These are phyloP conservation scores for Epinephelus moara DNA, from an alignment of 2,113 vertebrate genomes.

Conservation along the genomic window DNA sequence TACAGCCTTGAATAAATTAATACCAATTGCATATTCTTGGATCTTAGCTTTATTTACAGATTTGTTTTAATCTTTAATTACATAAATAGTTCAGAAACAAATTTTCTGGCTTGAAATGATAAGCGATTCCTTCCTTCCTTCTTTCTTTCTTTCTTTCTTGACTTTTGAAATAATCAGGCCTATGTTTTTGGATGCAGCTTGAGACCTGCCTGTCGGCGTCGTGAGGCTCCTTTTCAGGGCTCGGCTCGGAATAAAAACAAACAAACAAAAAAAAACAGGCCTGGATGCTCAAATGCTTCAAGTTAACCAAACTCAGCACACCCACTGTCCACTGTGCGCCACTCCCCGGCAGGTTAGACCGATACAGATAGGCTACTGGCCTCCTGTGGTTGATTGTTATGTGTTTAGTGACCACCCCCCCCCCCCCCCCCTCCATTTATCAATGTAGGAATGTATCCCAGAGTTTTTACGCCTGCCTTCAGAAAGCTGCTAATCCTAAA, in stretches of 20 bases:
- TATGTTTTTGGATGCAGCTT: constrained; percentile 75
- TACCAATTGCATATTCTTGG: constrained; percentile 99
- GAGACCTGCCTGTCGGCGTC: constrained; percentile 49
- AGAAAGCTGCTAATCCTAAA: neutral
- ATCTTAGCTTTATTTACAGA: constrained; percentile 99
- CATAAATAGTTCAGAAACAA: constrained; percentile 95
- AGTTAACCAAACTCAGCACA: constrained; percentile 49
- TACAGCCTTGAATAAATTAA: constrained; percentile 99
- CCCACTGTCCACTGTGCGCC: constrained; percentile 11
- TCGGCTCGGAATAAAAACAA: constrained; percentile 19
- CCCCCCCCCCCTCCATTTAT: too few species aligned
- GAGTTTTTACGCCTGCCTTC: neutral
- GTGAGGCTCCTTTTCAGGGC: constrained; percentile 33
- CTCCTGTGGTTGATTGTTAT: constrained; percentile 11
- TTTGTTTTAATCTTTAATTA: constrained; percentile 94
- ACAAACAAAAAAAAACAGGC: neutral
- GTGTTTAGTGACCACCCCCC: neutral
- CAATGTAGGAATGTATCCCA: constrained; percentile 13
- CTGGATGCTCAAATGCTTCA: constrained; percentile 60
- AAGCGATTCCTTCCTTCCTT: constrained; percentile 47
- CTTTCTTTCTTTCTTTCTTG: constrained; percentile 42
- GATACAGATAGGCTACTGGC: constrained; percentile 22
- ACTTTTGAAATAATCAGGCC: constrained; percentile 77
- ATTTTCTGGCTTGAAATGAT: constrained; percentile 82
- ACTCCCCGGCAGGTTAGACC: constrained; percentile 29